Percentiles rank a stretch among this genome's conserved stretches.
Evolutionary conservation across 2,797 vertebrate genomes (phyloP).

Genomic region (Diglossa cyanea): DNA sequence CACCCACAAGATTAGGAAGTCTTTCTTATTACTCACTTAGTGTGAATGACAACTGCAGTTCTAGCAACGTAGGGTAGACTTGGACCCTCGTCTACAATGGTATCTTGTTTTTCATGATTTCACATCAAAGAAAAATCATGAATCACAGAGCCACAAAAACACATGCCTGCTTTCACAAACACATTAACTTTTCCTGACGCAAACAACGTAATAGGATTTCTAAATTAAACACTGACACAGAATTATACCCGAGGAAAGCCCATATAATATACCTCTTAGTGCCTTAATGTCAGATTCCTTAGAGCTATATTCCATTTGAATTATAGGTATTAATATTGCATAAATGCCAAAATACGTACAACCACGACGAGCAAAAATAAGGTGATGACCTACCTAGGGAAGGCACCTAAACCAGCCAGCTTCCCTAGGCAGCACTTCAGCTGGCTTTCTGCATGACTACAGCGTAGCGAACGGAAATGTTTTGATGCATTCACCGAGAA

Average conservation of each 20-base stretch:
- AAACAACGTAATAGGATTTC: not conserved
- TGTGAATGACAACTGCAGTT: not conserved
- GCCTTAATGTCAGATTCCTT: not conserved
- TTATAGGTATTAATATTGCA: not conserved
- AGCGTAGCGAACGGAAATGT: accelerated
- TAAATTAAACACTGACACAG: not conserved
- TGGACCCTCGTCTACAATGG: not conserved
- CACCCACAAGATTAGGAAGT: not conserved
- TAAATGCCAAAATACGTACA: not conserved
- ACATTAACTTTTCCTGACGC: not conserved
- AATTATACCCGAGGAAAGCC: not conserved
- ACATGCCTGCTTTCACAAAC: not conserved
- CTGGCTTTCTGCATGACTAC: not conserved
- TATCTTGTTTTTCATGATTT: not conserved
- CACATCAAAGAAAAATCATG: not conserved
- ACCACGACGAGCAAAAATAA: not conserved
- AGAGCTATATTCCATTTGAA: not conserved
- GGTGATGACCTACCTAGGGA: accelerated
- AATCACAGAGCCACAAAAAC: not conserved
- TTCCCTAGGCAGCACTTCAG: not conserved
- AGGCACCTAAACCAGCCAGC: not conserved
- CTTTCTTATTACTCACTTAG: not conserved
- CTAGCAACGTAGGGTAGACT: not conserved
- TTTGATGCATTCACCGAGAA: not conserved
- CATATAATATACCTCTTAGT: not conserved